Conservation (phyloP, 2,113 vertebrate genomes). For the Lepus europaeus region DNA sequence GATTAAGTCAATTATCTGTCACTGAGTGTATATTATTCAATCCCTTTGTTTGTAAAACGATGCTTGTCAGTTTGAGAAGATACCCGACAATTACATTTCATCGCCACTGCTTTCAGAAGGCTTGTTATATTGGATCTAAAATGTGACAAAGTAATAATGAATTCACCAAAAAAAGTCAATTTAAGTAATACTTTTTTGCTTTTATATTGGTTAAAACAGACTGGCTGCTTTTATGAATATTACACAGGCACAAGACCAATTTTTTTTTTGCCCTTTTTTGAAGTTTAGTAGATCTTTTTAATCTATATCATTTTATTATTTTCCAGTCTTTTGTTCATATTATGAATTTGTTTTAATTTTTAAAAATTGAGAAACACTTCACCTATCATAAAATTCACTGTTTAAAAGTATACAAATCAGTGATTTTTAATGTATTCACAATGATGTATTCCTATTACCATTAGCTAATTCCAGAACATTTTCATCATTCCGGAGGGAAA, state of each 20-base stretch:
- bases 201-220: background rate
- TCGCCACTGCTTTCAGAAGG: background rate
- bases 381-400: background rate
- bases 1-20: background rate
- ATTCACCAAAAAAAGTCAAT: background rate
- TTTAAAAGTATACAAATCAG: background rate
- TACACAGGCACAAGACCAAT: background rate
- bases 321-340: background rate
- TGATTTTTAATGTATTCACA: background rate
- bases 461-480: background rate
- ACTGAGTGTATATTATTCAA: background rate
- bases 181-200: background rate
- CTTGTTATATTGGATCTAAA: background rate
- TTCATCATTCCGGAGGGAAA: background rate
- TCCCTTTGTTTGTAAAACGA: background rate
- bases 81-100: background rate
- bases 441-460: background rate
- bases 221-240: background rate
- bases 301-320: background rate
- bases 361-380: background rate
- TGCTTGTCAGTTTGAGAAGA: background rate
- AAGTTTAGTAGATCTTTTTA: background rate
- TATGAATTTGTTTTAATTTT: background rate
- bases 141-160: background rate
- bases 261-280: background rate